Evolutionary conservation across 2,113 vertebrate genomes (phyloP).

Genomic region (Spilogale gracilis): DNA sequence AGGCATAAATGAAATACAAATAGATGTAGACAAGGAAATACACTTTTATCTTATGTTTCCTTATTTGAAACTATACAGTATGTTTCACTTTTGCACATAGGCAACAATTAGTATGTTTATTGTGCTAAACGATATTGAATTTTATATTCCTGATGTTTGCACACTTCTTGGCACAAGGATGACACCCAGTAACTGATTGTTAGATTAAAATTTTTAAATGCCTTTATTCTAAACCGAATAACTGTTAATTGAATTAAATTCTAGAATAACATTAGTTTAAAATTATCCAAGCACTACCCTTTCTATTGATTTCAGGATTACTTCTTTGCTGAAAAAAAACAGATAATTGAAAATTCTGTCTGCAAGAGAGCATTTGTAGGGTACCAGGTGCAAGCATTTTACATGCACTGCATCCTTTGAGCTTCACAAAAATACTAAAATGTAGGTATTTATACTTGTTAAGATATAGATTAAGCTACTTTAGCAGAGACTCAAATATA

Average conservation of each 20-base stretch:
- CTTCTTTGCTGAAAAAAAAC: background rate
- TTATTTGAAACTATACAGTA: background rate
- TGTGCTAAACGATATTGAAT: background rate
- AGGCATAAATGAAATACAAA: background rate
- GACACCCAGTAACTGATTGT: background rate
- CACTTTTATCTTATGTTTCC: background rate
- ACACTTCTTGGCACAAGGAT: background rate
- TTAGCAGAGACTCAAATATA: background rate
- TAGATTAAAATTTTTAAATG: background rate
- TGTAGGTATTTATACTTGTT: background rate
- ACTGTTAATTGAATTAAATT: background rate
- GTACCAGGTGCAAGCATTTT: background rate
- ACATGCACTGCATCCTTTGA: background rate
- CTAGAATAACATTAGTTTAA: background rate
- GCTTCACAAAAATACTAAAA: background rate
- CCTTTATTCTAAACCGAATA: background rate
- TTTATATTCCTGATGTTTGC: background rate
- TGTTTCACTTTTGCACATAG: background rate
- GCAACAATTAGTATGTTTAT: background rate
- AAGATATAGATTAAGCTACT: background rate
- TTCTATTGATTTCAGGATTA: background rate
- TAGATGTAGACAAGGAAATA: background rate
- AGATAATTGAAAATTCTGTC: background rate
- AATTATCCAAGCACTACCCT: background rate
- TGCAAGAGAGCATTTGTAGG: background rate